Percentiles rank a stretch among this genome's conserved stretches.
phyloP scores from a whole-genome alignment of 1,140 invertebrate species.

The Hormaphis cornu region DNA sequence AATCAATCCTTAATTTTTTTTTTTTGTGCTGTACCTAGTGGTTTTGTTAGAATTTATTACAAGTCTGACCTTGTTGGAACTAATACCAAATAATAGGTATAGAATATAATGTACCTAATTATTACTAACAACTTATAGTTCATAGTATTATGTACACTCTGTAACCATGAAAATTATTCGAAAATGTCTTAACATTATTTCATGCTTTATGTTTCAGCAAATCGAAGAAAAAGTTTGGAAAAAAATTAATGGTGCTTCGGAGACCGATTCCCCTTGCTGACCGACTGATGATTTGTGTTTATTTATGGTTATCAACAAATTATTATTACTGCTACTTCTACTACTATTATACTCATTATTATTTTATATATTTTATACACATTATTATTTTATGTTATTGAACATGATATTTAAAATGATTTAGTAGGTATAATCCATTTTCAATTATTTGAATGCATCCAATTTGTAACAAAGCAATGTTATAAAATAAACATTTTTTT shows the following conservation, averaged over 20 bases:
- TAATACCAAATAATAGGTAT: no score
- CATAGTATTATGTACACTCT: no score
- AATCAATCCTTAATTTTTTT: no score
- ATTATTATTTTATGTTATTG: background rate
- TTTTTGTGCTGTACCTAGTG: no score
- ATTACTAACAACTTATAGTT: no score
- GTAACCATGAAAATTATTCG: no score
- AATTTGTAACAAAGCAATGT: no score
- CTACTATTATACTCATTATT: background rate
- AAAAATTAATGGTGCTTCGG: conserved; percentile 34
- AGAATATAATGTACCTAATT: no score
- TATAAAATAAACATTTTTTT: no score
- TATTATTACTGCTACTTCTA: background rate
- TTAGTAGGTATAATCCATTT: background rate
- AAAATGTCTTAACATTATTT: background rate
- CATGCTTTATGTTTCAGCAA: conserved; percentile 30
- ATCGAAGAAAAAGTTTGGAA: conserved; percentile 36
- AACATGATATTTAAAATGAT: background rate
- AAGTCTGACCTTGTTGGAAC: no score
- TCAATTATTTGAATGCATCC: background rate
- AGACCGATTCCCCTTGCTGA: conserved; percentile 34
- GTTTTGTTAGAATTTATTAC: no score
- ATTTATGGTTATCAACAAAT: no score
- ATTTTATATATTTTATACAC: background rate
- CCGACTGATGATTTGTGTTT: conserved; percentile 3